Conservation (phyloP, 2,797 vertebrate genomes). For the Strix occidentalis region DNA sequence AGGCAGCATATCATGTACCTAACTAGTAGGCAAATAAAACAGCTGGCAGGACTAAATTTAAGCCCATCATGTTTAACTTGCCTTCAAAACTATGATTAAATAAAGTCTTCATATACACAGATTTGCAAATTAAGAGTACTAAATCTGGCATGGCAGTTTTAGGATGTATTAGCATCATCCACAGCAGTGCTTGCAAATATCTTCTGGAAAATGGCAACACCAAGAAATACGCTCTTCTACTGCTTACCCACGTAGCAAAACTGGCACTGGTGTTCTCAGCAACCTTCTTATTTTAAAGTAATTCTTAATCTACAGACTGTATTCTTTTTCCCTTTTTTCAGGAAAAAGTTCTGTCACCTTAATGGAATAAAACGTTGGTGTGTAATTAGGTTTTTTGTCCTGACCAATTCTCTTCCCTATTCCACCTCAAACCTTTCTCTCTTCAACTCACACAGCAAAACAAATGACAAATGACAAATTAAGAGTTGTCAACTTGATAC, state of each 20-base stretch:
- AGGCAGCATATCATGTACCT: background rate
- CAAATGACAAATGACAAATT: background rate
- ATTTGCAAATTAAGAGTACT: background rate
- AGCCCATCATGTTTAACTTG: background rate
- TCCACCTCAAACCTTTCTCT: background rate
- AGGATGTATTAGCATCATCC: background rate
- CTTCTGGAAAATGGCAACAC: background rate
- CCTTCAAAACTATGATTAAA: constrained; percentile 2
- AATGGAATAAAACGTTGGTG: background rate
- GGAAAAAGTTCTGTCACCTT: background rate
- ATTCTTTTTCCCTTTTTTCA: background rate
- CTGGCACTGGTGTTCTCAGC: background rate
- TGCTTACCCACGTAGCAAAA: background rate
- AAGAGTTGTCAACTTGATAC: background rate
- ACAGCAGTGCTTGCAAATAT: background rate
- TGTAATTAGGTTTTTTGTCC: background rate
- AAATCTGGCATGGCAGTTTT: background rate
- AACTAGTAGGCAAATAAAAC: background rate
- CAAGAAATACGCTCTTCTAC: background rate
- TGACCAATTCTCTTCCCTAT: background rate
- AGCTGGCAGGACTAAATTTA: background rate
- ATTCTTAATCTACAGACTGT: background rate
- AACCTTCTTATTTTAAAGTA: background rate
- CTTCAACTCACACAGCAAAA: background rate
- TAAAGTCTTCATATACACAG: background rate